These are phyloP conservation scores for Dromaius novaehollandiae DNA, from an alignment of 2,113 vertebrate species.

Conservation along the genomic window DNA sequence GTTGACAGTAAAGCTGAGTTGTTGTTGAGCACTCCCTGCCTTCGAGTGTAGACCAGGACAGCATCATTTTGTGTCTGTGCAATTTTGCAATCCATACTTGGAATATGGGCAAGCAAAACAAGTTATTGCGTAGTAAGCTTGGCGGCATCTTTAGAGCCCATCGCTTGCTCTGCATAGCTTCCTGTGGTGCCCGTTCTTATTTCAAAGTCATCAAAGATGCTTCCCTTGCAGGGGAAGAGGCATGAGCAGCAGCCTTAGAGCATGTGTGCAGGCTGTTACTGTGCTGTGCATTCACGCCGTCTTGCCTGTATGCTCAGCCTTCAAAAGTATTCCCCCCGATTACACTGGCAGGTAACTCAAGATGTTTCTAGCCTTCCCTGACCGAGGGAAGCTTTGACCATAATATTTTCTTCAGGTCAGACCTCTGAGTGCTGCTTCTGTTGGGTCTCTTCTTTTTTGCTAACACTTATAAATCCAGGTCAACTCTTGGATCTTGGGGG, in stretches of 20 bases:
- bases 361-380: background rate
- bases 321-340: background rate
- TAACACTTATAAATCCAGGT: background rate
- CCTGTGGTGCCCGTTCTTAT: background rate
- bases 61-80: background rate
- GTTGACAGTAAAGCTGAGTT: background rate
- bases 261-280: rapidly evolving
- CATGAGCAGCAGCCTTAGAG: background rate
- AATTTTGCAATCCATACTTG: background rate
- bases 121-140: background rate
- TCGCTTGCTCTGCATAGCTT: rapidly evolving
- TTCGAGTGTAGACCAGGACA: background rate
- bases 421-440: background rate
- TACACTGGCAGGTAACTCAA: background rate
- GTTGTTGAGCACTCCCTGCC: background rate
- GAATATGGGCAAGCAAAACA: background rate
- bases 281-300: background rate
- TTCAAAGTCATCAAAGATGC: background rate
- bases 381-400: background rate
- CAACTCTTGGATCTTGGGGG: background rate
- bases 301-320: background rate
- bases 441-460: background rate
- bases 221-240: background rate
- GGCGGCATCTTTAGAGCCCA: background rate
- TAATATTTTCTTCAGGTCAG: background rate